Conservation (phyloP, 2,113 vertebrate species). For the Rousettus leschenaultii region DNA sequence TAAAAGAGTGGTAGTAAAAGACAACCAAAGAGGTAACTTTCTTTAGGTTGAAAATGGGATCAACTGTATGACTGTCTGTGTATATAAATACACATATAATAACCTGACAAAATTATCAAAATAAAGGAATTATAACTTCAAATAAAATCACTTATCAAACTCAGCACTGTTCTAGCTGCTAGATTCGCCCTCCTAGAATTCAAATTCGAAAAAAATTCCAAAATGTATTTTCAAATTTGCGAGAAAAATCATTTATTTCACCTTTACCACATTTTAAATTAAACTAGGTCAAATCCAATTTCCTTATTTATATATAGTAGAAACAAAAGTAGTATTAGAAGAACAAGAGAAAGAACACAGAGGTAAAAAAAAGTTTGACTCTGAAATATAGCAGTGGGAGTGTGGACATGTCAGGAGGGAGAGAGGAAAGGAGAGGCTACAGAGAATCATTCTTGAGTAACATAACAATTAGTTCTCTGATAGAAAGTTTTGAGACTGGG, state of each 20-base stretch:
- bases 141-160: not conserved
- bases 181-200: not conserved
- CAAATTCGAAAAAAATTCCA: slow-evolving; percentile 21
- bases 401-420: not conserved
- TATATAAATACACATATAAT: not conserved
- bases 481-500: not conserved
- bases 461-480: not conserved
- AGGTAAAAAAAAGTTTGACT: not conserved
- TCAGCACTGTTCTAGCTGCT: not conserved
- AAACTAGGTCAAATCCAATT: slow-evolving; percentile 12
- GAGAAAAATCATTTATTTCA: slow-evolving; percentile 3
- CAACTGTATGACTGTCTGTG: not conserved
- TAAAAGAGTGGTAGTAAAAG: slow-evolving; percentile 7
- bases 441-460: slow-evolving; percentile 14
- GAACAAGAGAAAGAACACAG: not conserved
- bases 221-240: not conserved
- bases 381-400: not conserved
- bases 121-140: slow-evolving; percentile 30
- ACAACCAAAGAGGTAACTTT: not conserved
- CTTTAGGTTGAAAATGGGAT: not conserved
- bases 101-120: slow-evolving; percentile 9
- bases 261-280: not conserved
- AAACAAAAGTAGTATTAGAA: slow-evolving; percentile 8
- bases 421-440: not conserved
- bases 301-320: slow-evolving; percentile 7